Evolutionary conservation across 30 jellyfish, hydroid and myxozoan species (phyloP), one percentile per base, ranked within the genome.

Genomic region (Aurelia sp.): DNA sequence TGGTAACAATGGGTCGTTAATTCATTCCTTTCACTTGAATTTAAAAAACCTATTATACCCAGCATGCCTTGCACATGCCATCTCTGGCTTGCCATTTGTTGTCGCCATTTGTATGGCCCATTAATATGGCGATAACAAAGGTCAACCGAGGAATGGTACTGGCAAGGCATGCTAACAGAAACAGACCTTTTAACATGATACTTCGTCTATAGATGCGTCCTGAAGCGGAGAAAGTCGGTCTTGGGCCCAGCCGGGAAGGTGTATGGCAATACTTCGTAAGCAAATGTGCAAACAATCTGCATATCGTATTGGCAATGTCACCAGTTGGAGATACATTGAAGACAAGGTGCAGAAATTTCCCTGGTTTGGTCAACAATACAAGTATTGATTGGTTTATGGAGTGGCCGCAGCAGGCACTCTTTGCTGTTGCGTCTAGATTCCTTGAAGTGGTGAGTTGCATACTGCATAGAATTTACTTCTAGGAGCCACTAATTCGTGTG

Each of bases 311-410:
- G 62, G 99, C 99, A 44, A 94, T 94, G 99, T 94, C 99, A 53
- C 99, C 99, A 3, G 99, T 94, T 19, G 99, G 99, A 13, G 97
- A 94, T 51, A 83, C 86, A 18, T 70, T 94, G 88, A 94, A 94
- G 58, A 94, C 97, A 12, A 65, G 99, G 16, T 94, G 99, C 84
- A 81, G 99, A 30, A 94, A 94, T 76, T 94, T 94, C 76, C 99
- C 99, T 13, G 99, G 99, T 4, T 79, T 94, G 71, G 99, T 94
- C n/a, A 94, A 94, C 83, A 94, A 94, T 72, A 94, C 99, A n/a
- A 85, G 97, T 77, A 94, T 94, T 20, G 99, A 94, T 70, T 94
- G 99, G 99, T 94, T 94, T 66, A 89, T 94, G 99, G 91, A 96
- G 15, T 94, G 99, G 99, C 99, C 99, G 30, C 78, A 87, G 50